phyloP scores from a whole-genome alignment of 2,113 vertebrate genomes.

The Zosterops borbonicus region DNA sequence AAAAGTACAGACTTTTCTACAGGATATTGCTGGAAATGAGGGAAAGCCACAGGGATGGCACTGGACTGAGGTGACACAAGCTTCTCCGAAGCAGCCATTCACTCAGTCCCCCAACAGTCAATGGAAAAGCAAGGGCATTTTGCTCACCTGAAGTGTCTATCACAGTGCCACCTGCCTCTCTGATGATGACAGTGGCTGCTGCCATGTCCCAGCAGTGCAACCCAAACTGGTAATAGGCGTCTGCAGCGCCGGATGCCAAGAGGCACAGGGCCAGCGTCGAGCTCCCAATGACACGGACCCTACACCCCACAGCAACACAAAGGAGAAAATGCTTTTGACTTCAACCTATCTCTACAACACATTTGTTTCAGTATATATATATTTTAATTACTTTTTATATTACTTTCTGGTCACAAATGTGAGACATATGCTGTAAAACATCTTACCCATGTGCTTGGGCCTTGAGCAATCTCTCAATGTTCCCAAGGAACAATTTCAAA shows the following conservation, averaged over 20 bases:
- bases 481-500: slow-evolving; percentile 82
- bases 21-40: neutral
- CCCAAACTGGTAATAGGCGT: slow-evolving; percentile 88
- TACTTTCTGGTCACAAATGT: neutral
- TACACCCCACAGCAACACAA: neutral
- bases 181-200: slow-evolving; percentile 84
- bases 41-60: neutral
- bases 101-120: neutral
- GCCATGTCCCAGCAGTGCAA: slow-evolving; percentile 91
- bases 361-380: neutral
- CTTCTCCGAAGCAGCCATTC: neutral
- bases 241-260: slow-evolving; percentile 80
- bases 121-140: neutral
- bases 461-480: slow-evolving; percentile 82
- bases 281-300: slow-evolving; percentile 86
- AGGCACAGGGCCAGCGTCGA: slow-evolving; percentile 84
- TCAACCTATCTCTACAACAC: neutral
- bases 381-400: neutral
- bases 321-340: neutral
- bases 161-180: slow-evolving; percentile 84
- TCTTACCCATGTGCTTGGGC: slow-evolving; percentile 84
- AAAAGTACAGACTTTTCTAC: neutral
- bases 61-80: neutral
- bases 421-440: neutral
- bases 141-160: slow-evolving; percentile 86